Conservation (phyloP, 1,140 invertebrate genomes). For the Leptinotarsa texana region DNA sequence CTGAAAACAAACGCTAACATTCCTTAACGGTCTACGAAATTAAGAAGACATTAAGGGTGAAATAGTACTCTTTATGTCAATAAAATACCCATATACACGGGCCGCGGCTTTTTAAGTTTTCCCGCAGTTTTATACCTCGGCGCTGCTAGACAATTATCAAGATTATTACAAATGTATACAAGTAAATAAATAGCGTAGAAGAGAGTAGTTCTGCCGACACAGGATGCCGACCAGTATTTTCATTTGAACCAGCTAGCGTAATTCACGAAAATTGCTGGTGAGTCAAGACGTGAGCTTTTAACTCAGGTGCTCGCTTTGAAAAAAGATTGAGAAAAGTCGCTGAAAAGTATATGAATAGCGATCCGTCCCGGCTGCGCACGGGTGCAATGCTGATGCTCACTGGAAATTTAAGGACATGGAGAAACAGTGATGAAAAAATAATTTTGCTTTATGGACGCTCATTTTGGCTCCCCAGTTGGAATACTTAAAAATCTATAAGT, state of each 20-base stretch:
- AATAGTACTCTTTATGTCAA: conserved; percentile 21
- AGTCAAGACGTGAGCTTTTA: neutral
- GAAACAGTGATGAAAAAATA: no score
- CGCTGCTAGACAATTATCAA: conserved; percentile 35
- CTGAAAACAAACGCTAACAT: conserved; percentile 23
- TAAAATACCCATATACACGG: conserved; percentile 24
- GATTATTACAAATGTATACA: conserved; percentile 41
- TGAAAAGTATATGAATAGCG: no score
- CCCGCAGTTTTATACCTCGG: conserved; percentile 17
- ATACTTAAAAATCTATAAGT: no score
- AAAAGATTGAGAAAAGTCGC: neutral
- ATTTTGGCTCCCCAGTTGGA: no score
- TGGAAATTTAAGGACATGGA: no score
- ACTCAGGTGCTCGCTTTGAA: neutral
- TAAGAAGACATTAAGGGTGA: conserved; percentile 27
- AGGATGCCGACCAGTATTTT: conserved; percentile 34
- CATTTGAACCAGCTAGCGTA: conserved; percentile 29
- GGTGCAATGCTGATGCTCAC: no score
- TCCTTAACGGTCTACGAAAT: conserved; percentile 16
- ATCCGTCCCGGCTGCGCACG: no score
- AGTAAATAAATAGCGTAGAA: conserved; percentile 36
- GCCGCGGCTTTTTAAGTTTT: conserved; percentile 25
- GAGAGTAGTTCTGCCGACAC: conserved; percentile 36
- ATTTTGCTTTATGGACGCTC: no score
- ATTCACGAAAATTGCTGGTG: conserved; percentile 32